Conservation (phyloP, 2,113 vertebrate species). For the Phyllostomus hastatus region DNA sequence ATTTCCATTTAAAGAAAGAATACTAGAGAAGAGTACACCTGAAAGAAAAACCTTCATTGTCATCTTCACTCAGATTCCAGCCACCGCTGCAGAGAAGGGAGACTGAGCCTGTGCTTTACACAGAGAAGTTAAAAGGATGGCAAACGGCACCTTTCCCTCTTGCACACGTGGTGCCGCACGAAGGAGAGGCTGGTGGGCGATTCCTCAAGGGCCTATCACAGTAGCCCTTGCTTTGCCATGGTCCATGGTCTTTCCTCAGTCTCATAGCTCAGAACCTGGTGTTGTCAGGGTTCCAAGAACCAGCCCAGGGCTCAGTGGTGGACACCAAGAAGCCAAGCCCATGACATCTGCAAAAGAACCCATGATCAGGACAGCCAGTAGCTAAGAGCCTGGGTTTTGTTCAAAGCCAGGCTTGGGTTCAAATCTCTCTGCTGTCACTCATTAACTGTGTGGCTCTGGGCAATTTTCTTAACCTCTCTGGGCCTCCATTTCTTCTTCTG, state of each 20-base stretch:
- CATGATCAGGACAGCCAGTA: not conserved
- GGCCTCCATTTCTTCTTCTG: not conserved
- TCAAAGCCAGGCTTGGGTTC: not conserved
- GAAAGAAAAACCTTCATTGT: not conserved
- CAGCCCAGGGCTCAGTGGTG: not conserved
- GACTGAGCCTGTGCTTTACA: not conserved
- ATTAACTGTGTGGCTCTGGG: not conserved
- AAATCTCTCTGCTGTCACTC: not conserved
- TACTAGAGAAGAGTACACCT: not conserved
- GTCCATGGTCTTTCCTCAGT: not conserved
- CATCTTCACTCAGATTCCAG: not conserved
- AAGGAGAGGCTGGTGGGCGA: not conserved
- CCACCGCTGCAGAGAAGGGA: not conserved
- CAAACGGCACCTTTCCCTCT: not conserved
- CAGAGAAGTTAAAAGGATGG: not conserved
- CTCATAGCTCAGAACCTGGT: not conserved
- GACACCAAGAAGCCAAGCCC: not conserved
- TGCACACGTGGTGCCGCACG: fast-evolving
- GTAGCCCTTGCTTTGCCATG: not conserved
- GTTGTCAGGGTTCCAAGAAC: not conserved
- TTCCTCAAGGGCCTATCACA: not conserved
- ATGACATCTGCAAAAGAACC: not conserved
- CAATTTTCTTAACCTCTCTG: not conserved
- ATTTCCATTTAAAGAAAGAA: not conserved
- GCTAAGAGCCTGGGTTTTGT: not conserved